A percentile compares a stretch with the other conserved stretches of the same genome.
Evolutionary conservation across 2,888 invertebrate genomes (phyloP).

Genomic region (Prosopocoilus inquinatus): DNA sequence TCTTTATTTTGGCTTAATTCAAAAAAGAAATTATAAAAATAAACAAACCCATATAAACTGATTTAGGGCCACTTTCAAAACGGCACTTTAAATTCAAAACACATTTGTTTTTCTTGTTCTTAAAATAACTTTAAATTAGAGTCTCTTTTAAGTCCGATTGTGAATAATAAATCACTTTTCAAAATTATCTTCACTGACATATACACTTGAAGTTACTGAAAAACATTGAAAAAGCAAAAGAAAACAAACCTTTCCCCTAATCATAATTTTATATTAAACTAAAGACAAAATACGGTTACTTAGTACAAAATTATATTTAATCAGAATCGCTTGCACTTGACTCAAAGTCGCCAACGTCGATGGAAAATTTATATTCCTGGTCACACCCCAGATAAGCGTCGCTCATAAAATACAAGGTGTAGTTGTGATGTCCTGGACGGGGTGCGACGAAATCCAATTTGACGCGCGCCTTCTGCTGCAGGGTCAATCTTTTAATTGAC

Average conservation of each 20-base stretch:
- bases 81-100: no score
- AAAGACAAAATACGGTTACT: background rate
- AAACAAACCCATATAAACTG: no score
- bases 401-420: conserved; percentile 98
- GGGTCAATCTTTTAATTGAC: conserved; percentile 93
- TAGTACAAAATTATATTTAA: conserved; percentile 36
- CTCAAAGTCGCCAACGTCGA: conserved; percentile 76
- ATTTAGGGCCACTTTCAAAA: no score
- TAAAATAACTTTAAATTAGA: no score
- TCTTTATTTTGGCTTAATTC: no score
- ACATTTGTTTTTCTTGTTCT: no score
- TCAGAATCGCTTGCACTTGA: conserved; percentile 63
- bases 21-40: no score
- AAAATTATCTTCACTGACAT: no score
- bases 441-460: conserved; percentile 93
- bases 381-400: conserved; percentile 99
- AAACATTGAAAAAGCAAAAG: no score
- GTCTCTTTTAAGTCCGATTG: no score
- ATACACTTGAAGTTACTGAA: no score
- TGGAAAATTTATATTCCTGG: conserved; percentile 95
- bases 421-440: conserved; percentile 81
- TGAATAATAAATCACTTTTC: no score
- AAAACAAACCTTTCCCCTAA: background rate
- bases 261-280: background rate
- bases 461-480: conserved; percentile 89